A percentile compares a stretch with the other conserved stretches of the same genome.
Evolutionary conservation across 2,113 vertebrate species (phyloP).

Genomic region (Sigmodon hispidus): DNA sequence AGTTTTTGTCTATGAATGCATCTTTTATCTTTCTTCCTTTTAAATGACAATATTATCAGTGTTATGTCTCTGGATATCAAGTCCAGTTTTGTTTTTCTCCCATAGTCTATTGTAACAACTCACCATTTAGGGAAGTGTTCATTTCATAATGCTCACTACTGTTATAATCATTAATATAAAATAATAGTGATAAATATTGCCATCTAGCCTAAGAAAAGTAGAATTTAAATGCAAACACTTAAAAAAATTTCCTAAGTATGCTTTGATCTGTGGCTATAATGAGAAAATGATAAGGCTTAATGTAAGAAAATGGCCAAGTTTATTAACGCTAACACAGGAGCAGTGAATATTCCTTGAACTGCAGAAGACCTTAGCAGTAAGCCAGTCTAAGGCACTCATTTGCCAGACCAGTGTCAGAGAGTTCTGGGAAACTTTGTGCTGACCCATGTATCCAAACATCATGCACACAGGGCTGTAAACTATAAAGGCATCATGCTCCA

Average conservation of each 20-base stretch:
- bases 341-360: background rate
- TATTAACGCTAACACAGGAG: conserved; percentile 27
- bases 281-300: background rate
- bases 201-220: conserved; percentile 33
- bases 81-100: background rate
- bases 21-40: conserved; percentile 47
- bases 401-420: background rate
- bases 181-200: background rate
- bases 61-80: conserved; percentile 52
- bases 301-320: background rate
- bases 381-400: conserved; percentile 19
- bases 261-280: background rate
- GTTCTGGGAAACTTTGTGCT: conserved; percentile 4
- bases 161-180: conserved; percentile 59
- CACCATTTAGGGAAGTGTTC: background rate
- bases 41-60: conserved; percentile 62
- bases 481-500: background rate
- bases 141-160: conserved; percentile 52
- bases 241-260: conserved; percentile 48
- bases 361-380: conserved; percentile 14
- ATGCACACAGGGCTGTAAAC: background rate
- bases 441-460: conserved; percentile 27
- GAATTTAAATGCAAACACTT: conserved; percentile 38
- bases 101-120: background rate
- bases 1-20: conserved; percentile 68